Conservation (phyloP, 92 coral and sea anemone genomes). For the Palythoa heliodiscus region DNA sequence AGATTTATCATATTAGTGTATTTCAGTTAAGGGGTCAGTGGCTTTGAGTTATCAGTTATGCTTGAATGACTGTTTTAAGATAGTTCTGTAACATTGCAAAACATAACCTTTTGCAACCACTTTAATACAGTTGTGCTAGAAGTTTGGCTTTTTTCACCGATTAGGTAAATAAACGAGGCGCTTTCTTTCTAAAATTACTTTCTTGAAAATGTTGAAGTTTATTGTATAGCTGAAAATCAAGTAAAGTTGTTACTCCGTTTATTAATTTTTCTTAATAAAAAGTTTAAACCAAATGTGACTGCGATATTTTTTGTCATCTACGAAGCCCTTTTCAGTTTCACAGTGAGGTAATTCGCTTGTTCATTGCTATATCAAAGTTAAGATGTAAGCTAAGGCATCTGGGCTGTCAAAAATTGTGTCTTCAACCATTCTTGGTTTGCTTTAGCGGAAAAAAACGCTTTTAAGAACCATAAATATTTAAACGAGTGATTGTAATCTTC, state of each 20-base stretch:
- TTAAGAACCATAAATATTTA: constrained; percentile 25
- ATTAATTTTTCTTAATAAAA: neutral
- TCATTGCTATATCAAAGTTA: neutral
- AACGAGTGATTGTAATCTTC: constrained; percentile 7
- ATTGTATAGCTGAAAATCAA: no score
- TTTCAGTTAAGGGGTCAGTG: neutral
- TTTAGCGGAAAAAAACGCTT: neutral
- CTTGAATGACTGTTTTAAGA: constrained; percentile 15
- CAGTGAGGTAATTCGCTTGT: neutral
- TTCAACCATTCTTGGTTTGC: neutral
- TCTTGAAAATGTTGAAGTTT: no score
- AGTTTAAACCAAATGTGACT: neutral
- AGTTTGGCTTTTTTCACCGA: neutral
- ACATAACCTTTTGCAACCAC: neutral
- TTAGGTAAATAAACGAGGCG: neutral
- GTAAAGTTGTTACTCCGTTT: neutral
- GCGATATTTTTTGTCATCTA: neutral
- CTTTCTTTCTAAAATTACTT: no score
- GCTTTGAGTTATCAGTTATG: constrained; percentile 11
- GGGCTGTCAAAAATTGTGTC: neutral
- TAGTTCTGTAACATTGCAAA: neutral
- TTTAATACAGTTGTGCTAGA: neutral
- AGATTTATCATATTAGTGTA: neutral
- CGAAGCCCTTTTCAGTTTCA: neutral
- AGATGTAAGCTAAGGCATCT: neutral